phyloP scores from a whole-genome alignment of 2,113 vertebrate genomes.

The rat (Rattus norvegicus) region DNA sequence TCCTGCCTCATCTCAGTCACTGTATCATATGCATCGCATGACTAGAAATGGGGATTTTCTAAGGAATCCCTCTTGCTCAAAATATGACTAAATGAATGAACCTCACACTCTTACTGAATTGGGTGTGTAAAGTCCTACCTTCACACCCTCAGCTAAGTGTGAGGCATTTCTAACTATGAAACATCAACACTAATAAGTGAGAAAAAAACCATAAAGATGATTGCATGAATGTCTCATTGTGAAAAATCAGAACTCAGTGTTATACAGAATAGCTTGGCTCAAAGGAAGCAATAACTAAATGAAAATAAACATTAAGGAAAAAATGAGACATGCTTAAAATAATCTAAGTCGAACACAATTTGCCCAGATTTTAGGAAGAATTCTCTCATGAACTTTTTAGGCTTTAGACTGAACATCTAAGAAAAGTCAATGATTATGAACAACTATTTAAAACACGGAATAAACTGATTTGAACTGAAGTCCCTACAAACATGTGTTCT shows the following conservation, averaged over 20 bases:
- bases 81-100: constrained; percentile 22
- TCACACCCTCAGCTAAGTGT: background rate
- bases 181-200: constrained; percentile 64
- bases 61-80: constrained; percentile 20
- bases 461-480: background rate
- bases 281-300: constrained; percentile 78
- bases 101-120: background rate
- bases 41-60: background rate
- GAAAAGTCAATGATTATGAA: constrained; percentile 24
- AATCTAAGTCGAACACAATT: constrained; percentile 49
- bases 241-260: constrained; percentile 69
- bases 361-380: constrained; percentile 42
- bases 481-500: background rate
- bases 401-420: background rate
- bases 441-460: background rate
- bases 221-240: constrained; percentile 76
- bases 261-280: constrained; percentile 69
- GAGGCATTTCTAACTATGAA: constrained; percentile 62
- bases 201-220: constrained; percentile 82
- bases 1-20: background rate
- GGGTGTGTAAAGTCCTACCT: constrained; percentile 27
- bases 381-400: background rate
- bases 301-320: constrained; percentile 71
- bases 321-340: constrained; percentile 72
- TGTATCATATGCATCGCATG: background rate